Base-by-base conservation (phyloP, 2,797 vertebrate genomes). In the Antennarius maculatus region DNA sequence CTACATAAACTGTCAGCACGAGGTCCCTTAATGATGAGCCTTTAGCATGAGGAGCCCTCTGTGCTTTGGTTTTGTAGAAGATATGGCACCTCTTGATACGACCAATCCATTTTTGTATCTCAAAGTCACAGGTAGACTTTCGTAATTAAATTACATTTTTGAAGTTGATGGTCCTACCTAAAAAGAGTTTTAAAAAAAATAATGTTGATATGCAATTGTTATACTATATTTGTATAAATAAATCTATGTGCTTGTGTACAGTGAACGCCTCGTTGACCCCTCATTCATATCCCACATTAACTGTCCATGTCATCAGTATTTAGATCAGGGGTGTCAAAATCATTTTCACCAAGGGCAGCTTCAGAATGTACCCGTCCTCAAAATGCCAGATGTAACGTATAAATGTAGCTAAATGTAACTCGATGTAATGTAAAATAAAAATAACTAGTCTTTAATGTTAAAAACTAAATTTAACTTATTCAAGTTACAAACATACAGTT, bases 201-300 rank as follows among this genome's bases (percentile, higher is more conserved):
- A 81, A 82, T 86, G 88, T 92, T 93, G 82, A 94, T 94, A 94
- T 94, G 93, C 93, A 94, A 94, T 94, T 94, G 93, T 94, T 90
- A 93, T 94, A 93, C 80, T 94, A 94, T 94, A 94, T 94, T 94
- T 94, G 93, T 94, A 94, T 91, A 92, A 94, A 94, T 94, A 94
- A 94, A 94, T 92, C 86, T 83, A 90, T 90, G 91, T 93, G 86
- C 83, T 92, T 92, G 93, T 94, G 88, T 91, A 89, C 87, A 90
- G 84, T 84, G 81, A 80, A 27, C 34, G 17, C 23, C 47, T 57
- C 54, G 68, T 81, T 1, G 48, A 63, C 4, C 39, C 16, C 61
- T 54, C 3, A 16, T 69, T 86, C 2, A 14, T 39, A 23, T 61
- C 13, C 1, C 31, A 1, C 0, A 6, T 23, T n/a, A 3, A 14